phyloP scores from a whole-genome alignment of 2,797 vertebrate species.

The Halcyon chelicuti region DNA sequence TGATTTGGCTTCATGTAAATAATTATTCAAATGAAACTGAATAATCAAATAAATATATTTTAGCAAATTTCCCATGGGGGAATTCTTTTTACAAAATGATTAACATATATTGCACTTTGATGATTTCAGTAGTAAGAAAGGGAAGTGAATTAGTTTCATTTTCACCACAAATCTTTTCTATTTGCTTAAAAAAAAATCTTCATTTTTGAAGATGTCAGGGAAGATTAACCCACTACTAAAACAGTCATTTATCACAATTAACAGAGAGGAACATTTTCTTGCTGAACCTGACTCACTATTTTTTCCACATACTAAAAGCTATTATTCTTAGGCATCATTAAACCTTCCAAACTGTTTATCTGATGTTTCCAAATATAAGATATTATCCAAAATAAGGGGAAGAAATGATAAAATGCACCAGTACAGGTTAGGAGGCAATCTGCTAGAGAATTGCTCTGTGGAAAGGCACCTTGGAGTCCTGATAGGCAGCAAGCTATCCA shows the following conservation, averaged over 20 bases:
- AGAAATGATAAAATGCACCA: no score
- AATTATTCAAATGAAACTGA: background rate
- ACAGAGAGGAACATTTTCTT: background rate
- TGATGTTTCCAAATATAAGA: background rate
- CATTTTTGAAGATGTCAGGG: slow-evolving; percentile 3
- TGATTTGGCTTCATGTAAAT: background rate
- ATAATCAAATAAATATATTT: background rate
- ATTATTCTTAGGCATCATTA: background rate
- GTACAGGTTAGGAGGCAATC: no score
- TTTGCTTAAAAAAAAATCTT: background rate
- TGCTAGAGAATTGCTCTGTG: no score
- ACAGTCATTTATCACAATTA: slow-evolving; percentile 6
- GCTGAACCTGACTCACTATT: background rate
- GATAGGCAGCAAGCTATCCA: no score
- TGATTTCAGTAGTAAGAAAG: background rate
- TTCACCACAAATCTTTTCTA: slow-evolving; percentile 10
- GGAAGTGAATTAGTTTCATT: background rate
- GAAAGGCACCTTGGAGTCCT: no score
- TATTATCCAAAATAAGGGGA: background rate
- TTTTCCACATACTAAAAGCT: background rate
- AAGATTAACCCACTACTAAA: slow-evolving; percentile 23
- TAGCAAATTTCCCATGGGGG: background rate
- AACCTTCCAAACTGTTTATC: background rate
- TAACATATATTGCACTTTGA: background rate
- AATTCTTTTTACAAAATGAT: background rate